Base-by-base conservation (phyloP, 2,113 vertebrate genomes). In the Hydropotes inermis region DNA sequence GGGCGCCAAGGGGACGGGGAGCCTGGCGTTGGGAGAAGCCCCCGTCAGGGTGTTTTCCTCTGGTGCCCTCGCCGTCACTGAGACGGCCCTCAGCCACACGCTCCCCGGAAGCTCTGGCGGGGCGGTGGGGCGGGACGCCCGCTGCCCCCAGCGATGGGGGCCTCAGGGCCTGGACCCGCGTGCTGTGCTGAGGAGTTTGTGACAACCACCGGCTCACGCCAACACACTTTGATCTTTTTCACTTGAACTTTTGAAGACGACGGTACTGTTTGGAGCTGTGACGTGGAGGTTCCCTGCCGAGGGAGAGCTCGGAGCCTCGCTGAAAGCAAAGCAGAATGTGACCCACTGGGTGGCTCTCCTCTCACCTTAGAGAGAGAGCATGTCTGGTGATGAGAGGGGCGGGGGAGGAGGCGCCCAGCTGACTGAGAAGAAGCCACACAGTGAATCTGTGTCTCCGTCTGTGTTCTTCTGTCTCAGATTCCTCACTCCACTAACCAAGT, bases 41-140 rank as follows among this genome's bases (percentile, higher is more conserved):
- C 54, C 58, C 33, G 21, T 13, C 14, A 10, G 27, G 74, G 6
- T 1, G 0, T 28, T 55, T 55, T 74, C 82, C 54, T 83, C n/a
- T 2, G 2, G 11, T 12, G 50, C 21, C 52, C 28, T 14, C 1
- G 3, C 25, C 1, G 1, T 17, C 12, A 76, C 50, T 6, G 15
- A 7, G 21, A 6, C 30, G 61, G 23, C 87, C 45, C 36, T 19
- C 19, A 47, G 21, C 45, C 54, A 52, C 52, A 33, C 25, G 2
- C 61, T 21, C 16, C 67, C 19, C 0, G 1, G 67, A 17, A 74
- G 67, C 67, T 39, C 19, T 6, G 67, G 45, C 2, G 0, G 27
- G 27, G 43, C 1, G 6, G 76, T 30, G 27, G 5, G 55, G 1
- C 2, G 1, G 11, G 2, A 15, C 21, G 39, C 6, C 67, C 36